Conservation (phyloP, 2,797 vertebrate species). For the Lithobates pipiens region DNA sequence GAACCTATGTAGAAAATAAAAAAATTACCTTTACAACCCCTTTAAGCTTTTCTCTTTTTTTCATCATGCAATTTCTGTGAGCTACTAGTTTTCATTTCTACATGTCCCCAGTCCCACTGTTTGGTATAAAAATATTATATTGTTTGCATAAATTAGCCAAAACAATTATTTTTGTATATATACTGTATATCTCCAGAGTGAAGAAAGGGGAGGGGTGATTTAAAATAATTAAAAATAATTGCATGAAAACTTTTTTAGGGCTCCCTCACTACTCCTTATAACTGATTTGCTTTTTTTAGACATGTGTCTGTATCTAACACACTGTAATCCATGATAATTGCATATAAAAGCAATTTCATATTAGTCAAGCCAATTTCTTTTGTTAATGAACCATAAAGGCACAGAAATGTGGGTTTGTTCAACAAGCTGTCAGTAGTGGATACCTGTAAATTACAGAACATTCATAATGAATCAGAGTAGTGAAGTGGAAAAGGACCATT, state of each 20-base stretch:
- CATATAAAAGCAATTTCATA: conserved; percentile 33
- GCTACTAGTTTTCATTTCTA: too few species aligned
- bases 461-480: conserved; percentile 14
- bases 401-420: conserved; percentile 49
- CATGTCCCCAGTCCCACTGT: too few species aligned
- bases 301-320: background rate
- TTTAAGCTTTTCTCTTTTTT: too few species aligned
- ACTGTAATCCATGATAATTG: conserved; percentile 34
- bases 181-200: too few species aligned
- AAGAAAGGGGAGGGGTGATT: background rate
- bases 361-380: conserved; percentile 51
- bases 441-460: conserved; percentile 49
- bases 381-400: conserved; percentile 52
- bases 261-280: background rate
- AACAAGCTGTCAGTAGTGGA: conserved; percentile 43
- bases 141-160: too few species aligned
- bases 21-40: too few species aligned
- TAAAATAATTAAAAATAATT: background rate
- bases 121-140: too few species aligned
- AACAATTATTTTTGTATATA: too few species aligned
- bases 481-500: conserved; percentile 38
- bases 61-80: too few species aligned
- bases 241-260: background rate
- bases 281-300: background rate
- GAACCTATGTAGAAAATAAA: too few species aligned